Evolutionary conservation across 2,888 invertebrate species (phyloP), one percentile per base, ranked within the genome.

Genomic region (Hirtodrosophila trivittata): DNA sequence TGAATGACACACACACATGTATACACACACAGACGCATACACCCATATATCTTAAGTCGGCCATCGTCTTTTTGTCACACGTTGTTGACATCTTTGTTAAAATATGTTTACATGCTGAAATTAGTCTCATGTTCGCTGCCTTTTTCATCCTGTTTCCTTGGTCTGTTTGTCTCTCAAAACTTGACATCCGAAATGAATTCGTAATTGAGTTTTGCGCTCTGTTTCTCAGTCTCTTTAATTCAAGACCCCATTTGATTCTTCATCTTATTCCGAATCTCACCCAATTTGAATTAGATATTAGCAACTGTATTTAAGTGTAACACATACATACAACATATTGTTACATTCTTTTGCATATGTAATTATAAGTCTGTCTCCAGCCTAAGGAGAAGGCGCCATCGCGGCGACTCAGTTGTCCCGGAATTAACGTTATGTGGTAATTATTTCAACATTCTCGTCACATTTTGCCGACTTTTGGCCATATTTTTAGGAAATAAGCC

Each of bases 1-100:
- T 74, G 86, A 81, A 38, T 49, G 70, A 66, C 82, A 68, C 57
- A 70, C 65, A 65, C 68, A 69, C 70, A 68, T 56, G 9, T 5
- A 28, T 5, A 28, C 55, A 56, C 42, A 46, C 46, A 25, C 3
- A 6, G 16, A 12, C 12, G 5, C 28, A 28, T 5, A 68, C 56
- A 39, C 69, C 46, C 39, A 54, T 38, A 74, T 38, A 47, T 64
- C 50, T 72, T 13, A 35, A 30, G 32, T 54, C 49, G 37, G 62
- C 46, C 55, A 56, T 35, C 51, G 74, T 73, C 77, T 63, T 73
- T 71, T 72, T 78, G 83, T 83, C 86, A 80, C 74, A 86, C 78
- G 75, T 64, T 81, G 80, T 75, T 87, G 82, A 83, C 82, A 83
- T 74, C 83, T 87, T 71, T 83, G 87, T 87, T 83, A 86, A 83